Conservation (phyloP, 23 tunicate species). For the Trididemnum clinides region DNA sequence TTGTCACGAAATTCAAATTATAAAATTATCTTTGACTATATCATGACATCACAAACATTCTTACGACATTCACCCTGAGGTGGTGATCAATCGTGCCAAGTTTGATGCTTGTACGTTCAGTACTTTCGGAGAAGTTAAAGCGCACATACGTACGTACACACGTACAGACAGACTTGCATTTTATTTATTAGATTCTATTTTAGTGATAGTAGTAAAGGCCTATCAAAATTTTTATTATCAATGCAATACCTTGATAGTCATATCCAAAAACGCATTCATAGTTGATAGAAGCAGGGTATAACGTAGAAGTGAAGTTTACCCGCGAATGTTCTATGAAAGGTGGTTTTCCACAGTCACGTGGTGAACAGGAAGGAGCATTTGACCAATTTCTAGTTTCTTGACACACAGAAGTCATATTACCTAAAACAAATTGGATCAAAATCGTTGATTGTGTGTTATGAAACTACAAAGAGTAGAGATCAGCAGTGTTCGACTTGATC, state of each 20-base stretch:
- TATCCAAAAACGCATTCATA: constrained; percentile 65
- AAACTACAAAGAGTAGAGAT: not conserved
- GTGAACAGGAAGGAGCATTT: constrained; percentile 41
- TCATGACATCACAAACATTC: no score
- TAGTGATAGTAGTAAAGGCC: no score
- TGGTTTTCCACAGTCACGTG: constrained; percentile 73
- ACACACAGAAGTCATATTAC: constrained; percentile 20
- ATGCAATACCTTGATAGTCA: constrained; percentile 52
- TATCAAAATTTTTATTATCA: no score
- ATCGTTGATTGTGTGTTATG: not conserved
- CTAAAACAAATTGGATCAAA: not conserved
- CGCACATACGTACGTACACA: no score
- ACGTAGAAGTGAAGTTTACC: constrained; percentile 54
- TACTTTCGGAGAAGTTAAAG: no score
- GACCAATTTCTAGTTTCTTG: constrained; percentile 71
- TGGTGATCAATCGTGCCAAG: no score
- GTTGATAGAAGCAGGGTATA: constrained; percentile 41
- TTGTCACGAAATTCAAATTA: no score
- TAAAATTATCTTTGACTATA: not conserved
- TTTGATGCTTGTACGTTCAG: no score
- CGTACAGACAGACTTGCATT: no score
- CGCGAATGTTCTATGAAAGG: constrained; percentile 32
- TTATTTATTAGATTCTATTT: no score
- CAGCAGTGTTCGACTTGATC: not conserved
- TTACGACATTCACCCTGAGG: no score